Evolutionary conservation across 2,113 vertebrate species (phyloP).

Genomic region (Rynchops niger): DNA sequence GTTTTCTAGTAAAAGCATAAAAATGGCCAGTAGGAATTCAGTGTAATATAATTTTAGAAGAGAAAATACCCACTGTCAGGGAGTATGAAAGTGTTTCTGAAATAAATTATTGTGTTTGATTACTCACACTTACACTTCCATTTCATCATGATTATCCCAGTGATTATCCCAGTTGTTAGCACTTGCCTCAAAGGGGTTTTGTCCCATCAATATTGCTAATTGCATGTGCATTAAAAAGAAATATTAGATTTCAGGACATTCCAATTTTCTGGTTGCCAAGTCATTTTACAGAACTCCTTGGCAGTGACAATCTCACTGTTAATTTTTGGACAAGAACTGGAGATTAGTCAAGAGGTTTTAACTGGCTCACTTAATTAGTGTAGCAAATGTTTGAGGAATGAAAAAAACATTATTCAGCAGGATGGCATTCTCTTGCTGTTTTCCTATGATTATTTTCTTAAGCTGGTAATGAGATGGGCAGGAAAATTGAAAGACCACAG

Average conservation of each 20-base stretch:
- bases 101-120: not conserved
- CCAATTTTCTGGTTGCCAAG: not conserved
- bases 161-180: not conserved
- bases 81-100: not conserved
- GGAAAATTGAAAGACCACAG: not conserved
- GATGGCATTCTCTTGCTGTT: not conserved
- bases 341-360: not conserved
- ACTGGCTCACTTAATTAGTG: not conserved
- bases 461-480: not conserved
- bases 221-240: not conserved
- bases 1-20: not conserved
- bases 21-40: not conserved
- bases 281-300: not conserved
- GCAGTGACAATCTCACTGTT: not conserved
- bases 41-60: not conserved
- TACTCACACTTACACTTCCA: not conserved
- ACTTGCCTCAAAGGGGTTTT: not conserved
- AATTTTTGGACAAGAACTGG: not conserved
- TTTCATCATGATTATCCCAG: not conserved
- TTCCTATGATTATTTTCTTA: not conserved
- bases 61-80: not conserved
- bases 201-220: not conserved
- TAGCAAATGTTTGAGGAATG: not conserved
- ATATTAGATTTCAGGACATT: not conserved
- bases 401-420: not conserved